These are phyloP conservation scores for Eufriesea mexicana DNA, from an alignment of 1,140 invertebrate species.

Conservation along the genomic window DNA sequence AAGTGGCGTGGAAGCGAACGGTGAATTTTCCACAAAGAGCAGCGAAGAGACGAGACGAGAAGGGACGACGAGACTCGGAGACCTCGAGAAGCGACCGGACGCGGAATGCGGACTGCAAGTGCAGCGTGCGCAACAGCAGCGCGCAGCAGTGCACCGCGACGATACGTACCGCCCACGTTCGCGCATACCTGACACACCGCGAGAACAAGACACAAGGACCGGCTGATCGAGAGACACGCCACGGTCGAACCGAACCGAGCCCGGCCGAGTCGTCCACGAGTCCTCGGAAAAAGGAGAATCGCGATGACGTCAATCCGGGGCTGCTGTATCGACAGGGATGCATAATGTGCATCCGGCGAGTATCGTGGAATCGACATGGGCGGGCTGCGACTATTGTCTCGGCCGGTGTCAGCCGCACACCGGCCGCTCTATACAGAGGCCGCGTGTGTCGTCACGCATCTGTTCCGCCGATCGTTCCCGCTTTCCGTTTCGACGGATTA, in stretches of 20 bases:
- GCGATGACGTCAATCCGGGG: slow-evolving; percentile 48
- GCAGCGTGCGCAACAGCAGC: neutral
- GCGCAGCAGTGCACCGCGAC: neutral
- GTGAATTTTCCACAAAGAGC: slow-evolving; percentile 21
- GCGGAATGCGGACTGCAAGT: slow-evolving; percentile 51
- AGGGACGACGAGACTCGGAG: too few relatives aligned
- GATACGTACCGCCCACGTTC: slow-evolving; percentile 17
- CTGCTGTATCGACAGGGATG: slow-evolving; percentile 33
- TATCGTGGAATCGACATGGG: slow-evolving; percentile 11
- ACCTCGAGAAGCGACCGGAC: neutral
- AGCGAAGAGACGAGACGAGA: too few relatives aligned
- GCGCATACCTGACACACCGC: slow-evolving; percentile 4
- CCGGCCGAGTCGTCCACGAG: neutral
- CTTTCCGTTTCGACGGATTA: neutral
- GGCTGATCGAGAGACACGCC: neutral
- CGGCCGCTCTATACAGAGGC: neutral
- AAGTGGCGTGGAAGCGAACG: slow-evolving; percentile 20
- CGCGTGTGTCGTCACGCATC: neutral
- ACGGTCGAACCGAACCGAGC: neutral
- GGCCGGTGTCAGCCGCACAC: neutral
- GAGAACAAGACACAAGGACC: neutral
- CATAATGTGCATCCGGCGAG: slow-evolving; percentile 47
- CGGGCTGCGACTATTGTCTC: slow-evolving; percentile 27
- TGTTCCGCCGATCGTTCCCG: neutral
- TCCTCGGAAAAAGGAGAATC: slow-evolving; percentile 30